Evolutionary conservation across 2,797 vertebrate genomes (phyloP).

Genomic region (Acanthiza pusilla): DNA sequence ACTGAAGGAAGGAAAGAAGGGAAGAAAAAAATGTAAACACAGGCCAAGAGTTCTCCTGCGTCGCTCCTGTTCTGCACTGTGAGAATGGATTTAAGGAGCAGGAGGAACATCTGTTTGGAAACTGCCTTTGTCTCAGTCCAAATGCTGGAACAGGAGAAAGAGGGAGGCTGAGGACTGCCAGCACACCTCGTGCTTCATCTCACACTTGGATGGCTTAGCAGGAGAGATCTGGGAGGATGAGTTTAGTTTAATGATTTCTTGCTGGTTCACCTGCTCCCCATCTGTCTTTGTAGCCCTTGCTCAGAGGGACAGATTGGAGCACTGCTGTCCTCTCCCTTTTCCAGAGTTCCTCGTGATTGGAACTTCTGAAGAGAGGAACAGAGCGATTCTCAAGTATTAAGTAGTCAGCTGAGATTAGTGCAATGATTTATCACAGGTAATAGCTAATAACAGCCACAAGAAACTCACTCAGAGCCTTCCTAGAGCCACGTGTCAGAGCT

Average conservation of each 20-base stretch:
- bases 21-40: background rate
- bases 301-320: slow-evolving; percentile 35
- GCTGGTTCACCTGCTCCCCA: slow-evolving; percentile 63
- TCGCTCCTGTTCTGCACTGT: background rate
- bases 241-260: slow-evolving; percentile 57
- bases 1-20: background rate
- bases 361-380: slow-evolving; percentile 17
- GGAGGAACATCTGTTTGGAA: slow-evolving; percentile 28
- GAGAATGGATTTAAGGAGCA: background rate
- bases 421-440: slow-evolving; percentile 46
- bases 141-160: background rate
- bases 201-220: slow-evolving; percentile 30
- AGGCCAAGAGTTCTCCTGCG: background rate
- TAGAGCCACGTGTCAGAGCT: background rate
- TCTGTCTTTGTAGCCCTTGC: slow-evolving; percentile 57
- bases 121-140: background rate
- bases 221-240: slow-evolving; percentile 35
- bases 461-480: background rate
- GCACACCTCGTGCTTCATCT: slow-evolving; percentile 29
- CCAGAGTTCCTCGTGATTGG: background rate
- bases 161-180: background rate
- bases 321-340: background rate
- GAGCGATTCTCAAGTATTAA: slow-evolving; percentile 12
- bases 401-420: slow-evolving; percentile 30
- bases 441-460: slow-evolving; percentile 18